phyloP scores from a whole-genome alignment of 2,888 invertebrate species.

The Habrosyne pyritoides region DNA sequence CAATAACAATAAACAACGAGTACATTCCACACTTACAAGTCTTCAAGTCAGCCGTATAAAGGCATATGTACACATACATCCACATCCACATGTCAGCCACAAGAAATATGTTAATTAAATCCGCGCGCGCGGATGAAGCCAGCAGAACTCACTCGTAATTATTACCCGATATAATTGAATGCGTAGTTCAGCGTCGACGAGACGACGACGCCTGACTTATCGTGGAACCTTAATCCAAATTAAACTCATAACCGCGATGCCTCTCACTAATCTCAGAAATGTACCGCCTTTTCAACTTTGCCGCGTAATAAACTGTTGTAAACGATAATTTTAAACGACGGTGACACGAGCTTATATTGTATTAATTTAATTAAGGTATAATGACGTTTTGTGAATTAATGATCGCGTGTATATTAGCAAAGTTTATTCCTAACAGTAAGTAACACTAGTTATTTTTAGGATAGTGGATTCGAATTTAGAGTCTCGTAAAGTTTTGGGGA shows the following conservation, averaged over 20 bases:
- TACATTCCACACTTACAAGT: neutral
- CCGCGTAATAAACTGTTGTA: conserved; percentile 12
- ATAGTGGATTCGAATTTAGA: too few species aligned
- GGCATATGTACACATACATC: conserved; percentile 17
- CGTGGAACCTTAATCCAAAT: conserved; percentile 11
- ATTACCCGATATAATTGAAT: conserved; percentile 18
- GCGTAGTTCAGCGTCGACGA: conserved; percentile 10
- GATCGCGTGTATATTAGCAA: neutral
- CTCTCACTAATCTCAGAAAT: conserved; percentile 17
- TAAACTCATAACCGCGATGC: conserved; percentile 12
- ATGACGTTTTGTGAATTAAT: neutral
- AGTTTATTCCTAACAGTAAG: neutral
- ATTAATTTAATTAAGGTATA: neutral
- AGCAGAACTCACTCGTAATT: conserved; percentile 3
- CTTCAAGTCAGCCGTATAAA: conserved; percentile 15
- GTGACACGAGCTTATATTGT: neutral
- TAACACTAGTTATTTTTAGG: neutral
- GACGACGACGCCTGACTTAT: conserved; percentile 10
- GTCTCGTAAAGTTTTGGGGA: too few species aligned
- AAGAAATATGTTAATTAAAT: conserved; percentile 6
- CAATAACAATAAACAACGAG: neutral
- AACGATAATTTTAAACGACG: conserved; percentile 27
- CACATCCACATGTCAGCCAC: neutral
- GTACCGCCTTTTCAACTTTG: conserved; percentile 11
- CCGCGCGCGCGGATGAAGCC: neutral